Evolutionary conservation across 2,888 invertebrate genomes (phyloP), one percentile per base, ranked within the genome.

Genomic region (Campopleginae sp.): DNA sequence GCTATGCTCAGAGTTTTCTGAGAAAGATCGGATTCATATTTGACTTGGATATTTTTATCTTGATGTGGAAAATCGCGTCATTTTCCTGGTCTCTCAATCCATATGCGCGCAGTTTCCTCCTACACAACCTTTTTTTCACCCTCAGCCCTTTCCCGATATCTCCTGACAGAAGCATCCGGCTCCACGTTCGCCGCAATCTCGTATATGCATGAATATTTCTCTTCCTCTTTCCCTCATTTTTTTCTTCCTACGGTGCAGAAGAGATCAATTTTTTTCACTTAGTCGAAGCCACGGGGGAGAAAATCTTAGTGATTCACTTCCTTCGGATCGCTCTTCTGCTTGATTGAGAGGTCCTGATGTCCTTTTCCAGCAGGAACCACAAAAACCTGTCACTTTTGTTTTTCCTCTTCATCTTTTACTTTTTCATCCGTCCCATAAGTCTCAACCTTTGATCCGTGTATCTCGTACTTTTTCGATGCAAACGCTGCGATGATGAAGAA

Each of bases 221-320:
- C 17, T 44, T n/a, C 8, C 65, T 46, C 23, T 46, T 33, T 19
- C n/a, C 38, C 46, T 48, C 51, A 19, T 51, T 44, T 72, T 74
- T 66, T 58, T 76, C 51, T 48, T 74, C 65, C 75, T 58, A 68
- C 46, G 66, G n/a, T 31, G 61, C 58, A 70, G 54, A 74, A 63
- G 76, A 74, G 82, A 85, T 85, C 71, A 82, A 85, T 85, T 85
- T 85, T 85, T 85, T 85, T 80, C 85, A 82, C 79, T 85, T 85
- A 82, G 79, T 72, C n/a, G 76, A 38, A 71, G 61, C 63, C 46
- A 27, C 31, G 71, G 48, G 75, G 78, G 63, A 54, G 70, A 14
- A 63, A 74, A 46, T 44, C 68, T 58, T 44, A 27, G n/a, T 48
- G 70, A 54, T 23, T 58, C 19, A 46, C 27, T 23, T 65, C 61